A percentile compares a stretch with the other conserved stretches of the same genome.
phyloP scores from a whole-genome alignment of 2,113 vertebrate species.

The Corydoras sp. region DNA sequence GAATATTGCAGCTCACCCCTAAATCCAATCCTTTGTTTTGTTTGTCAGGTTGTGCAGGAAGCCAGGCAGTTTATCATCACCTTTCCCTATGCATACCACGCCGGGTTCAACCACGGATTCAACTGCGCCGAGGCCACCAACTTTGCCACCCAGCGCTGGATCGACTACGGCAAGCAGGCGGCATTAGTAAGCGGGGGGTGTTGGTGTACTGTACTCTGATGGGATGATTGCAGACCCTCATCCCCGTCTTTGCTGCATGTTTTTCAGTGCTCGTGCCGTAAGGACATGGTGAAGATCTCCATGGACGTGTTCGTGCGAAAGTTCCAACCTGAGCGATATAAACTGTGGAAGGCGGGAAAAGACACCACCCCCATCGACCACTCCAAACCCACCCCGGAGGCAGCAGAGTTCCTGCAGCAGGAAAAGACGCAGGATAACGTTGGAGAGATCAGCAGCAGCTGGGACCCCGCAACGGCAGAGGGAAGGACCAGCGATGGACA shows the following conservation, averaged over 20 bases:
- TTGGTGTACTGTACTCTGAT: too few relatives aligned
- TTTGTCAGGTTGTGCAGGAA: conserved; percentile 85
- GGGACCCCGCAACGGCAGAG: conserved; percentile 41
- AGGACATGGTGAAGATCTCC: conserved; percentile 51
- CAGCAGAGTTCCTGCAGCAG: conserved; percentile 69
- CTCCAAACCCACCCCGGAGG: conserved; percentile 80
- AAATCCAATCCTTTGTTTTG: background rate
- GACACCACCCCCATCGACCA: conserved; percentile 84
- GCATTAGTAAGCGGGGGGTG: conserved; percentile 73
- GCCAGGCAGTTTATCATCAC: conserved; percentile 94
- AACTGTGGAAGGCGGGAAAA: conserved; percentile 90
- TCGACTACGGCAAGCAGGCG: conserved; percentile 93
- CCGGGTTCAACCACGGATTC: conserved; percentile 54
- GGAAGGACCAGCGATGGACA: conserved; percentile 31
- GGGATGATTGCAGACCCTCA: too few relatives aligned
- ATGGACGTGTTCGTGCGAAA: conserved; percentile 96
- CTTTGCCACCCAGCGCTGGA: conserved; percentile 93
- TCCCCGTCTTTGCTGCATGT: background rate
- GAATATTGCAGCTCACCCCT: too few relatives aligned
- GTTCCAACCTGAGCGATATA: conserved; percentile 92
- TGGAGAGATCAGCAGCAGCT: conserved; percentile 33
- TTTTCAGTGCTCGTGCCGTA: conserved; percentile 87
- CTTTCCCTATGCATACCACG: conserved; percentile 92
- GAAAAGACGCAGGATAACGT: conserved; percentile 39
- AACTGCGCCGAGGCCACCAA: conserved; percentile 97